Evolutionary conservation across 2,797 vertebrate species (phyloP).

Genomic region (Sebastes cheni): DNA sequence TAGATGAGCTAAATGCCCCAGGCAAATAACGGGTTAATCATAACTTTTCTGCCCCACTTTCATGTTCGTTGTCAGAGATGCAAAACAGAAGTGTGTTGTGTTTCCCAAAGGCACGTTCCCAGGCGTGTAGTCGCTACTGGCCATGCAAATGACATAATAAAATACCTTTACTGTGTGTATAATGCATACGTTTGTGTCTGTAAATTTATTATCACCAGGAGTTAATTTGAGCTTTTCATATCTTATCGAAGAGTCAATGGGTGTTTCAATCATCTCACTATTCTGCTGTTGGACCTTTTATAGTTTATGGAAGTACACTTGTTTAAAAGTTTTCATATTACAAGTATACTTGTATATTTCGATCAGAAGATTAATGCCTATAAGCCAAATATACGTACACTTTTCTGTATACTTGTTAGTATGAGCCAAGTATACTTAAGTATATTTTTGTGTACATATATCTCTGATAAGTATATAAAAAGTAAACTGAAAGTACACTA

Average conservation of each 20-base stretch:
- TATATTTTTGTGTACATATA: no score
- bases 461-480: no score
- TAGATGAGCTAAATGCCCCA: background rate
- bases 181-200: background rate
- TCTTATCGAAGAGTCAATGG: background rate
- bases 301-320: no score
- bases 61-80: background rate
- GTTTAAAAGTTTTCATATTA: no score
- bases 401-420: no score
- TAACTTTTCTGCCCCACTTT: background rate
- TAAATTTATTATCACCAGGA: background rate
- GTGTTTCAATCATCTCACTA: background rate
- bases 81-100: background rate
- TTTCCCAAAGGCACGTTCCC: background rate
- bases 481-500: no score
- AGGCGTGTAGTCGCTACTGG: background rate
- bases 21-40: no score
- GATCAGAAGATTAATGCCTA: no score
- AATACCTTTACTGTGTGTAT: background rate
- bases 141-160: background rate
- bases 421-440: no score
- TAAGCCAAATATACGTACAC: no score
- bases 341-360: no score
- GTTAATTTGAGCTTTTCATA: background rate
- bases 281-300: background rate